phyloP scores from a whole-genome alignment of 2,797 vertebrate species.

The Tinamus major region DNA sequence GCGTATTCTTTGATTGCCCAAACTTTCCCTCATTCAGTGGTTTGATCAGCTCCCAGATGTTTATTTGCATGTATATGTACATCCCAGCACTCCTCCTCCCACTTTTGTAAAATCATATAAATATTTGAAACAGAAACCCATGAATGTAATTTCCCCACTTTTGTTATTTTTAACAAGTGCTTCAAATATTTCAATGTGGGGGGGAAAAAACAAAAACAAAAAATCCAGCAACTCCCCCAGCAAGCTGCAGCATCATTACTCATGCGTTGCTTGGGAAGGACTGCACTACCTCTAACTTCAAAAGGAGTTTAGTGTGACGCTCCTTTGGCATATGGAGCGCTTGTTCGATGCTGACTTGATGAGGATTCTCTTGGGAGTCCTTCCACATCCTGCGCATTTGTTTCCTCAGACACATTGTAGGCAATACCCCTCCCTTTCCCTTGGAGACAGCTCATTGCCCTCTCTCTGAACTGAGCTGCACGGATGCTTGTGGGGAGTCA shows the following conservation, averaged over 20 bases:
- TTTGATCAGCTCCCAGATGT: constrained; percentile 58
- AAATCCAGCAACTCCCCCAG: background rate
- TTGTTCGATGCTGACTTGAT: background rate
- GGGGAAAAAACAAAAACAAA: background rate
- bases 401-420: constrained; percentile 8
- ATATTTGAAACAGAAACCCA: constrained; percentile 58
- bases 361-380: constrained; percentile 29
- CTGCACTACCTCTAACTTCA: background rate
- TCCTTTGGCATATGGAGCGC: constrained; percentile 1
- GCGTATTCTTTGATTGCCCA: constrained; percentile 18
- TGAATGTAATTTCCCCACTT: constrained; percentile 54
- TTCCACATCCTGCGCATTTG: constrained; percentile 43
- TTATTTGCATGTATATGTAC: constrained; percentile 58
- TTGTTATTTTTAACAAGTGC: constrained; percentile 25
- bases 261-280: background rate
- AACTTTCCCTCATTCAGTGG: constrained; percentile 22
- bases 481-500: background rate
- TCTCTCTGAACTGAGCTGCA: constrained; percentile 35
- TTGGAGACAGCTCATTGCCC: constrained; percentile 34
- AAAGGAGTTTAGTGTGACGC: background rate
- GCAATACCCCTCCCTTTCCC: background rate
- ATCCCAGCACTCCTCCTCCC: background rate
- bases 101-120: constrained; percentile 50
- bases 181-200: background rate
- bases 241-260: background rate